Conservation (phyloP, 2,888 invertebrate species). For the Leuctra nigra region DNA sequence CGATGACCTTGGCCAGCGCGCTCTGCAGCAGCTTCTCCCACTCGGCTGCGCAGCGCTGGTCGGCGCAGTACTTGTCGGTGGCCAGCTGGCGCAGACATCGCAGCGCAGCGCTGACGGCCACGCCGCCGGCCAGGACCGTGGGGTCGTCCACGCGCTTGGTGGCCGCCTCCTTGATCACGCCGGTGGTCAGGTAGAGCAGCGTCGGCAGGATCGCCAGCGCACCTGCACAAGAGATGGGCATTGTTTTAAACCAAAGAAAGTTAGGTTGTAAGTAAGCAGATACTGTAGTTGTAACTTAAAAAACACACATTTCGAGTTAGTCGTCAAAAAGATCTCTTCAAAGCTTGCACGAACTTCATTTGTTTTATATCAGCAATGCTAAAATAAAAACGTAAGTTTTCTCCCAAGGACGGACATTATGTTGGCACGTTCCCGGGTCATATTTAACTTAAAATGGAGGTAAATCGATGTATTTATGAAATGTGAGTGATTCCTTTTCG, state of each 20-base stretch:
- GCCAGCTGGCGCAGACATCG: slow-evolving; percentile 66
- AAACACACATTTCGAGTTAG: too few relatives aligned
- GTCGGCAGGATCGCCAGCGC: slow-evolving; percentile 85
- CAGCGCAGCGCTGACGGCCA: slow-evolving; percentile 67
- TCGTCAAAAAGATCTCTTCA: too few relatives aligned
- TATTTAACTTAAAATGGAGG: too few relatives aligned
- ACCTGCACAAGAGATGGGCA: slow-evolving; percentile 44
- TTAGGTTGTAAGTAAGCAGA: neutral
- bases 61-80: slow-evolving; percentile 56
- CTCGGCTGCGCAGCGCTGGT: slow-evolving; percentile 53
- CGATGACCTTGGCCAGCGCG: slow-evolving; percentile 82
- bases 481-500: too few relatives aligned
- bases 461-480: too few relatives aligned
- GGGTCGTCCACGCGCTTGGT: slow-evolving; percentile 47
- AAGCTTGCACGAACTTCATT: too few relatives aligned
- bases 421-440: too few relatives aligned
- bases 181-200: slow-evolving; percentile 82
- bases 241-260: neutral
- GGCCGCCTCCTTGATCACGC: slow-evolving; percentile 79
- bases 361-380: too few relatives aligned
- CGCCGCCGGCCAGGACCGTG: slow-evolving; percentile 55
- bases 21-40: slow-evolving; percentile 83
- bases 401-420: too few relatives aligned
- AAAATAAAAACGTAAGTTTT: too few relatives aligned
- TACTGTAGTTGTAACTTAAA: too few relatives aligned